Evolutionary conservation across 2,888 invertebrate species (phyloP).

Genomic region (Agriotes lineatus): DNA sequence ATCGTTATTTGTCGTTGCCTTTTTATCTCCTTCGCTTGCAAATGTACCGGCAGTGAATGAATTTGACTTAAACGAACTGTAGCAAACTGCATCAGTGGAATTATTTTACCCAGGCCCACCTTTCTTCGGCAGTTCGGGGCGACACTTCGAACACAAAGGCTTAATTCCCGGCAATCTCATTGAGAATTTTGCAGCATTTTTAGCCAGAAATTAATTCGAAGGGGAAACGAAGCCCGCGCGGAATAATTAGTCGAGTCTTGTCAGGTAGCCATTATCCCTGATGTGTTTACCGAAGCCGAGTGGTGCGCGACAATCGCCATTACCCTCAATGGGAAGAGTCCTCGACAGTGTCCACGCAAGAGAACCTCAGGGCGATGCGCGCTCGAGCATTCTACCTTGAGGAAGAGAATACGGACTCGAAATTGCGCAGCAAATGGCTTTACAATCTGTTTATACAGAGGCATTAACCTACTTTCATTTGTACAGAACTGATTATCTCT

Average conservation of each 20-base stretch:
- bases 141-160: neutral
- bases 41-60: constrained; percentile 21
- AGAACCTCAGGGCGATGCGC: constrained; percentile 47
- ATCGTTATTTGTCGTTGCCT: constrained; percentile 48
- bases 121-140: neutral
- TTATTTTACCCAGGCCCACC: neutral
- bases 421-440: constrained; percentile 52
- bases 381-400: constrained; percentile 48
- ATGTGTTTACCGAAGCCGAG: constrained; percentile 24
- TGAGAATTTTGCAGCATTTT: neutral
- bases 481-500: neutral
- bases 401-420: constrained; percentile 49
- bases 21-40: constrained; percentile 40
- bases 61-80: constrained; percentile 17
- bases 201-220: no score
- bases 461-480: constrained; percentile 28
- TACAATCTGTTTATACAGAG: constrained; percentile 50
- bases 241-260: constrained; percentile 14
- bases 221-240: neutral
- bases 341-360: constrained; percentile 46
- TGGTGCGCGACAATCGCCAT: constrained; percentile 45
- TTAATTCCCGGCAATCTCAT: neutral
- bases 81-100: neutral
- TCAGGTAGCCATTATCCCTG: constrained; percentile 21
- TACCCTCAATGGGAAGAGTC: constrained; percentile 47